These are phyloP conservation scores for Percopsis omiscomaycus DNA, from an alignment of 2,797 vertebrate genomes.

Conservation along the genomic window DNA sequence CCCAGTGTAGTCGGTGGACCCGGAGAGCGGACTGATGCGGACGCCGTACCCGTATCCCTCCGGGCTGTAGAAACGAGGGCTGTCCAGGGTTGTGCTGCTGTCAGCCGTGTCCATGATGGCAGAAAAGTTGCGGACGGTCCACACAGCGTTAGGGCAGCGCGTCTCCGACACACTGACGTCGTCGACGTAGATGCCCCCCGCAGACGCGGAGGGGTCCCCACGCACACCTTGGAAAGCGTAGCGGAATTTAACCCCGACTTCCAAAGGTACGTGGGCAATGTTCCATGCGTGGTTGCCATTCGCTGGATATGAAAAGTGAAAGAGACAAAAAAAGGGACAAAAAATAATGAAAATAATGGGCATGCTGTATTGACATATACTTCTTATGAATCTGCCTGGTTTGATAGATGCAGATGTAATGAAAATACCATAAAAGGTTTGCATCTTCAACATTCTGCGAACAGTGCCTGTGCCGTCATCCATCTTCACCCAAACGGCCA, in stretches of 20 bases:
- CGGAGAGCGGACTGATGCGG: slow-evolving; percentile 66
- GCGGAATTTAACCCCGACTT: slow-evolving; percentile 83
- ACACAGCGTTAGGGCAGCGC: slow-evolving; percentile 82
- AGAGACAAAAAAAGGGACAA: no score
- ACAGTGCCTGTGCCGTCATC: slow-evolving; percentile 84
- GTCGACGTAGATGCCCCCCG: slow-evolving; percentile 83
- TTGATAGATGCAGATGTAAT: not conserved
- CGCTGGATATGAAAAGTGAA: slow-evolving; percentile 26
- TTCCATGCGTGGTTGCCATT: slow-evolving; percentile 80
- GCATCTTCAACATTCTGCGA: slow-evolving; percentile 80
- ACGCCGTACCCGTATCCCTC: slow-evolving; percentile 87
- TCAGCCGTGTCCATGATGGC: slow-evolving; percentile 62
- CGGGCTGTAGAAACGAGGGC: slow-evolving; percentile 85
- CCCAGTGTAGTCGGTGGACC: slow-evolving; percentile 66
- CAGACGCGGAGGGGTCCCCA: slow-evolving; percentile 64
- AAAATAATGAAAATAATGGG: no score
- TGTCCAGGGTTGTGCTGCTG: slow-evolving; percentile 47
- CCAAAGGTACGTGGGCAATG: slow-evolving; percentile 84
- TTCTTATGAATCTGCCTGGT: not conserved
- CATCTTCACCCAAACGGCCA: slow-evolving; percentile 83
- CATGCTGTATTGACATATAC: no score
- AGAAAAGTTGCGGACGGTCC: slow-evolving; percentile 84
- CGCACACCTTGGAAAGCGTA: slow-evolving; percentile 86
- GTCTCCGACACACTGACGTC: slow-evolving; percentile 86
- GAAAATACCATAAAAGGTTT: slow-evolving; percentile 81